phyloP scores from a whole-genome alignment of 2,113 vertebrate genomes.

The Etheostoma spectabile region DNA sequence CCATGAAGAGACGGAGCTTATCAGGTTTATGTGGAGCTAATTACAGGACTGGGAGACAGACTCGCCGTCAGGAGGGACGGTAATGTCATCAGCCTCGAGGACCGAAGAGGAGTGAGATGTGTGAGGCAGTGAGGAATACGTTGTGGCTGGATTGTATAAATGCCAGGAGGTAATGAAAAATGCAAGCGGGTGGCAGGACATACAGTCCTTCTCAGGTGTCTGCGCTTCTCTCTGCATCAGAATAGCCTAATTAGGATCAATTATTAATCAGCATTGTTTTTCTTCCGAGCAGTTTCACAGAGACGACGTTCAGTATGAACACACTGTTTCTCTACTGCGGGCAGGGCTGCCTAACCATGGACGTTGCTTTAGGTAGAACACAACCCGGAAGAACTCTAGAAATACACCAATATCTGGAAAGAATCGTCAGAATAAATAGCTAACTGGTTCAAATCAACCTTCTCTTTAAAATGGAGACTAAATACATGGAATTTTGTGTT shows the following conservation, averaged over 20 bases:
- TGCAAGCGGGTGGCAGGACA: slow-evolving; percentile 56
- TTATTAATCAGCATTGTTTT: slow-evolving; percentile 69
- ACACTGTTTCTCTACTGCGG: slow-evolving; percentile 21
- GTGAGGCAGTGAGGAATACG: slow-evolving; percentile 43
- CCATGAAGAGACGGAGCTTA: slow-evolving; percentile 45
- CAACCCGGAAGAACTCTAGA: background rate
- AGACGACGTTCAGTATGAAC: background rate
- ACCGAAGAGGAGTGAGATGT: slow-evolving; percentile 24
- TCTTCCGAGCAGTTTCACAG: slow-evolving; percentile 42
- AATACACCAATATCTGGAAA: background rate
- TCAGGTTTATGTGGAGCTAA: slow-evolving; percentile 61
- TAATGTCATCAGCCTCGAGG: slow-evolving; percentile 56
- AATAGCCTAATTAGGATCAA: slow-evolving; percentile 71
- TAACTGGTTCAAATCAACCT: background rate
- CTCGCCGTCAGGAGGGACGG: slow-evolving; percentile 45
- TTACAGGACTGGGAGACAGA: slow-evolving; percentile 62
- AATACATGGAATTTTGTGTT: background rate
- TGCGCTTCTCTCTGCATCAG: slow-evolving; percentile 42
- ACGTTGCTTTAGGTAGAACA: background rate
- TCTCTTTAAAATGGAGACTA: background rate
- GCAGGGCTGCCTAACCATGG: background rate
- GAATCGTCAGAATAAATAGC: background rate
- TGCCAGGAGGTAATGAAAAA: slow-evolving; percentile 66
- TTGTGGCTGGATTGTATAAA: slow-evolving; percentile 48
- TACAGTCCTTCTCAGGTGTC: slow-evolving; percentile 67